Base-by-base conservation (phyloP, 1,140 invertebrate genomes). In the Stegodyphus mimosarum region DNA sequence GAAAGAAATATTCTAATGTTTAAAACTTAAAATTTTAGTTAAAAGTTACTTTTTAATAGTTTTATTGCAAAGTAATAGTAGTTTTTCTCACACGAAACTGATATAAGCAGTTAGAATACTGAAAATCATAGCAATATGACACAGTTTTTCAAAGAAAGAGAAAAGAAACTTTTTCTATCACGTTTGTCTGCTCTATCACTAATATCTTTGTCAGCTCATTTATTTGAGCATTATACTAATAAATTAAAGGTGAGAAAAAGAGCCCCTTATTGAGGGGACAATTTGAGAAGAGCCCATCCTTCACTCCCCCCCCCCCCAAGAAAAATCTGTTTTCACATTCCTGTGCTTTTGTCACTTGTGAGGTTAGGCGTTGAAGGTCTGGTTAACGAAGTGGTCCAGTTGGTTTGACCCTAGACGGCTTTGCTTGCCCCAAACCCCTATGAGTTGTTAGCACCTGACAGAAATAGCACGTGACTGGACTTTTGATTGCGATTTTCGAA, bases 181-280 rank as follows among this genome's bases (percentile, higher is more conserved):
- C 33, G 33, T 33, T 33, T 33, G 33, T 33, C 33, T 33, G 33
- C 33, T 33, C 33, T 33, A 33, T 33, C 33, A 33, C 33, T 33
- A 33, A 33, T 33, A 83, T 71, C 17, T 74, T 33, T 74, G 80
- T 17, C 71, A 83, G 80, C 70, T 83, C 80, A 83, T 83, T 83
- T 74, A 83, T 83, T 74, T 52, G 15, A 74, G 80, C 63, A 74
- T 83, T 83, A 83, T 66, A 74, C 80, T 83, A 83, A 83, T 83
- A 83, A 83, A 83, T 83, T 83, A 83, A 83, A 83, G 79, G 78
- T 64, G 69, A 74, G 53, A 67, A 74, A 83, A 73, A 60, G 69
- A 50, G 64, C 15, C 53, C 51, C 60, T 15, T 15, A 52, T 81
- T 73, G 67, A 49, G 71, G 71, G 17, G 55, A 51, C 52, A 71